Evolutionary conservation across 2,888 invertebrate species (phyloP).

Genomic region (Eilema depressum): DNA sequence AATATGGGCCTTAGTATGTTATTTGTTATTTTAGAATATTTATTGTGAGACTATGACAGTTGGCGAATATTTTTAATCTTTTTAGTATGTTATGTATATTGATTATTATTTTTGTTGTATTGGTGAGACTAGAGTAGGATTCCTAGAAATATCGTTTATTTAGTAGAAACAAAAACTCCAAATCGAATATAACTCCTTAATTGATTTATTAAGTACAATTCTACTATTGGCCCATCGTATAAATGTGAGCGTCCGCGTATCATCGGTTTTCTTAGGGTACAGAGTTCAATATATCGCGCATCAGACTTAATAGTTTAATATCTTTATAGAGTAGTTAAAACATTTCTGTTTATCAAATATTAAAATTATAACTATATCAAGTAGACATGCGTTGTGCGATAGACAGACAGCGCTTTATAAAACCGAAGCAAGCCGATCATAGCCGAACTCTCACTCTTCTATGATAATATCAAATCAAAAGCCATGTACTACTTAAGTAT

Average conservation of each 20-base stretch:
- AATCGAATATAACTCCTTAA: constrained; percentile 2
- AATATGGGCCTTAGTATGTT: constrained; percentile 9
- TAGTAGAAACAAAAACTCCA: background rate
- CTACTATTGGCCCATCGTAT: background rate
- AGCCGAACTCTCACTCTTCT: background rate
- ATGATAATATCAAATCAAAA: background rate
- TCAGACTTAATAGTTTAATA: background rate
- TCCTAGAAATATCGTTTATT: constrained; percentile 21
- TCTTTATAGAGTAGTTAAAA: background rate
- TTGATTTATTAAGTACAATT: constrained; percentile 10
- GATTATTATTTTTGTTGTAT: constrained; percentile 10
- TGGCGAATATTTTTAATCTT: constrained; percentile 13
- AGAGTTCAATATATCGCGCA: background rate
- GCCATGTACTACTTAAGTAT: background rate
- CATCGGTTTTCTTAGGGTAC: background rate
- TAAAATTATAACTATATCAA: background rate
- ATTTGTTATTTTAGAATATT: constrained; percentile 9
- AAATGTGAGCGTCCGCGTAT: background rate
- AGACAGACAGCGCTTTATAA: background rate
- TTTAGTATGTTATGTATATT: background rate
- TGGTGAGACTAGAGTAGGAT: constrained; percentile 25
- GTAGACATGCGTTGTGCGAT: background rate
- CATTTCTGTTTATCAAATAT: background rate
- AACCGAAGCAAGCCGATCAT: background rate
- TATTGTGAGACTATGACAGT: constrained; percentile 13